phyloP scores from a whole-genome alignment of 2,113 vertebrate genomes.

The Stigmatopora argus region DNA sequence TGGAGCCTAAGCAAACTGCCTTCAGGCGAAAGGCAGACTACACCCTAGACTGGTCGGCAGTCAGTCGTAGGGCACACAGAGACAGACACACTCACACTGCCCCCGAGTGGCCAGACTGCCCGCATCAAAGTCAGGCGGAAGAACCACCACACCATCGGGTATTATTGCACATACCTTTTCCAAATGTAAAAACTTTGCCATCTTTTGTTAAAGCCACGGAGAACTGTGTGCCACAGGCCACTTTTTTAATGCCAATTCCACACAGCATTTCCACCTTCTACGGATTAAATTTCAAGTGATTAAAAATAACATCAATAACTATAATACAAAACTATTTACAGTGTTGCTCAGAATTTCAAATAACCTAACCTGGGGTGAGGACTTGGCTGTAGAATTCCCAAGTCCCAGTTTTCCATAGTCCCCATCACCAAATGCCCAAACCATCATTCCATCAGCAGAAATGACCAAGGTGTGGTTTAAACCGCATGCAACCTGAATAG shows the following conservation, averaged over 20 bases:
- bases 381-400: slow-evolving; percentile 75
- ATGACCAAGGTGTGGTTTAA: slow-evolving; percentile 75
- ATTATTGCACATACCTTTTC: slow-evolving; percentile 61
- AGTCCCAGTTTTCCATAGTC: slow-evolving; percentile 78
- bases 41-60: too few species aligned
- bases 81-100: too few species aligned
- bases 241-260: slow-evolving; percentile 69
- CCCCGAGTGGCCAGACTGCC: too few species aligned
- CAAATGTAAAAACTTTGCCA: slow-evolving; percentile 72
- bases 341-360: background rate
- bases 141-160: background rate
- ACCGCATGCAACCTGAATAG: slow-evolving; percentile 72
- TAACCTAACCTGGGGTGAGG: slow-evolving; percentile 70
- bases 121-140: too few species aligned
- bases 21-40: too few species aligned
- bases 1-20: too few species aligned
- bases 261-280: slow-evolving; percentile 76
- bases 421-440: slow-evolving; percentile 78
- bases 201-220: slow-evolving; percentile 74
- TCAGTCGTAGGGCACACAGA: too few species aligned
- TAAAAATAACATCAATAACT: background rate
- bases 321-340: background rate
- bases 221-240: slow-evolving; percentile 76
- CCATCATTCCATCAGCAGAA: slow-evolving; percentile 73
- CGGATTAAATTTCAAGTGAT: background rate